Conservation (phyloP, 2,888 invertebrate species). For the Cantharis rufa region DNA sequence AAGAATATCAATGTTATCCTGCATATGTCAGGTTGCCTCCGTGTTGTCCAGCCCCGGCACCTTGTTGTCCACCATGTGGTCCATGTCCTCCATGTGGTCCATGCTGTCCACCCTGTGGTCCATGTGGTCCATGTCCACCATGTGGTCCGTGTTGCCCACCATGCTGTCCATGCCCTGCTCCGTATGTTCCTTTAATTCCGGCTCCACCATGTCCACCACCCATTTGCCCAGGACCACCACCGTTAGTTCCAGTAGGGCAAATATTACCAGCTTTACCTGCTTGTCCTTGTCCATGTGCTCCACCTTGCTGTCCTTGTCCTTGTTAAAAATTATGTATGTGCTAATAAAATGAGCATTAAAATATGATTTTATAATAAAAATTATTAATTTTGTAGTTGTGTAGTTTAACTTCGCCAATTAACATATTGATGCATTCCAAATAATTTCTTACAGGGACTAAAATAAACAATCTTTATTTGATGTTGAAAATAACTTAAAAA, state of each 20-base stretch:
- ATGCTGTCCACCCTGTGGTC: constrained; percentile 52
- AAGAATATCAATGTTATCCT: constrained; percentile 50
- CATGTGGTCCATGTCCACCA: constrained; percentile 54
- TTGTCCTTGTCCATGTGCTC: constrained; percentile 30
- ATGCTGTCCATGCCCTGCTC: constrained; percentile 37
- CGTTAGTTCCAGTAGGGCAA: constrained; percentile 30
- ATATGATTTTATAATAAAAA: background rate
- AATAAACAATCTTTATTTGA: too few relatives aligned
- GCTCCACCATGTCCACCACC: constrained; percentile 31
- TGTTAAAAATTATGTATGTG: constrained; percentile 4
- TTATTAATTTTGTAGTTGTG: background rate
- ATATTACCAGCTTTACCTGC: constrained; percentile 29
- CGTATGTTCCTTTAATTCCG: constrained; percentile 29
- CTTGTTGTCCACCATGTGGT: constrained; percentile 53
- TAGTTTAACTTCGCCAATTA: too few relatives aligned
- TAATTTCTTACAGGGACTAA: too few relatives aligned
- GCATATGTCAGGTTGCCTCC: constrained; percentile 36
- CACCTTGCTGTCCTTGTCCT: constrained; percentile 30
- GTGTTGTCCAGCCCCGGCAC: constrained; percentile 19
- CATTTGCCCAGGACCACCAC: constrained; percentile 29
- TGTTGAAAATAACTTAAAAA: too few relatives aligned
- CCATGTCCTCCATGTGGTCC: constrained; percentile 55
- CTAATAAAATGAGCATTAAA: background rate
- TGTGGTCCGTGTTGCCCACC: constrained; percentile 50
- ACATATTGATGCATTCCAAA: too few relatives aligned